Percentiles rank a stretch among this genome's conserved stretches.
These are phyloP conservation scores for Zaprionus taronus DNA, from an alignment of 1,140 invertebrate genomes.

Conservation along the genomic window DNA sequence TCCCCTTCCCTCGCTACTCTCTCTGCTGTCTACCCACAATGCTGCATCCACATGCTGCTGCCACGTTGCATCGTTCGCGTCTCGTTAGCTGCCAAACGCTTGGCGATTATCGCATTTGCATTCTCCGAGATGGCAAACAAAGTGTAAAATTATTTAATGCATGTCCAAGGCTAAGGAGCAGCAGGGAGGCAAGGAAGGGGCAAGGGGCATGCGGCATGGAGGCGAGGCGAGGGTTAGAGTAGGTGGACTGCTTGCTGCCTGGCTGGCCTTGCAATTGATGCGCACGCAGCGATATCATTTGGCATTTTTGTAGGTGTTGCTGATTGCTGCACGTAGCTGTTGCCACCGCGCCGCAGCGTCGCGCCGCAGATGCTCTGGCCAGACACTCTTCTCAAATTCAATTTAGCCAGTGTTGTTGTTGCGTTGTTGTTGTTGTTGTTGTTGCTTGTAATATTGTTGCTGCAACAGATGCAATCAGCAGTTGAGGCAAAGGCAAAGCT, in stretches of 20 bases:
- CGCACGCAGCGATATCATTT: slow-evolving; percentile 71
- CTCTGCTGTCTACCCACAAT: not conserved
- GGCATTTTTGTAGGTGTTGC: slow-evolving; percentile 78
- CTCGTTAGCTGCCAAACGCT: slow-evolving; percentile 78
- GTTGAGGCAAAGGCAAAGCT: slow-evolving; percentile 68
- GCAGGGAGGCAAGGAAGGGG: not conserved
- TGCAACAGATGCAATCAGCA: slow-evolving; percentile 81
- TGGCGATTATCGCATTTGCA: slow-evolving; percentile 79
- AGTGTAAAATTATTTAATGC: slow-evolving; percentile 83
- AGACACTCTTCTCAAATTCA: slow-evolving; percentile 75
- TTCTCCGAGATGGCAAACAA: slow-evolving; percentile 66
- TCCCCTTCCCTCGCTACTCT: not conserved
- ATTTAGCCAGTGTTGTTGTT: slow-evolving; percentile 64
- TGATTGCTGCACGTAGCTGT: slow-evolving; percentile 75
- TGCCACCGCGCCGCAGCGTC: slow-evolving; percentile 19
- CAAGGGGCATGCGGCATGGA: not conserved
- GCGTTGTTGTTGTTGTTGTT: slow-evolving; percentile 64
- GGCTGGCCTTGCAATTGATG: slow-evolving; percentile 64
- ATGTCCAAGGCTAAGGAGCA: slow-evolving; percentile 46
- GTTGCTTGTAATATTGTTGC: slow-evolving; percentile 69
- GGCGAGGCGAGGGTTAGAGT: slow-evolving; percentile 26
- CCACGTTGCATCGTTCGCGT: slow-evolving; percentile 52
- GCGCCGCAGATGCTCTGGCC: slow-evolving; percentile 47
- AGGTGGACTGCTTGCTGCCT: slow-evolving; percentile 48
- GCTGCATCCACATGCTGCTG: slow-evolving; percentile 36